A percentile compares a stretch with the other conserved stretches of the same genome.
Conservation (phyloP, 2,113 vertebrate genomes). For the Lepus europaeus region DNA sequence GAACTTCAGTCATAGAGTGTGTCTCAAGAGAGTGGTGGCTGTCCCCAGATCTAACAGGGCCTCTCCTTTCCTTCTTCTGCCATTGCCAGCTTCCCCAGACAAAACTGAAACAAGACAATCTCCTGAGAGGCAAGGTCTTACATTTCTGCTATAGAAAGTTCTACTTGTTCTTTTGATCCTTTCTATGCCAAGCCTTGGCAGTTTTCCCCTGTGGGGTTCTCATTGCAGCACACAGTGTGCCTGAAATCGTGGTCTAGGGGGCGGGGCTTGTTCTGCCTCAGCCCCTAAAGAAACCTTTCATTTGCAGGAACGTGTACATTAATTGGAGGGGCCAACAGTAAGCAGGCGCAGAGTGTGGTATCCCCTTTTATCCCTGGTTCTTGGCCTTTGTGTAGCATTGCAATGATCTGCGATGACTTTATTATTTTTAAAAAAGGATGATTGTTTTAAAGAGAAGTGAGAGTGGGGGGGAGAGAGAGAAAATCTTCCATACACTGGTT, state of each 20-base stretch:
- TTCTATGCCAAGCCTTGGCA: not conserved
- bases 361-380: not conserved
- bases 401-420: not conserved
- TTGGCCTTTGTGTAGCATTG: not conserved
- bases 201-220: not conserved
- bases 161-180: not conserved
- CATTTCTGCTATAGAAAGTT: constrained; percentile 18
- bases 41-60: not conserved
- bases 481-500: too few relatives aligned
- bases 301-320: not conserved
- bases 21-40: not conserved
- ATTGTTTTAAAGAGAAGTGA: too few relatives aligned
- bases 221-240: not conserved
- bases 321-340: not conserved
- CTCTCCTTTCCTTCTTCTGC: not conserved
- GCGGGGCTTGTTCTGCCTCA: not conserved
- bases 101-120: not conserved
- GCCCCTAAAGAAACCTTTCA: not conserved
- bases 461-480: too few relatives aligned
- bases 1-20: not conserved
- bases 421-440: not conserved
- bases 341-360: not conserved
- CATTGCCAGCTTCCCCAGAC: not conserved
- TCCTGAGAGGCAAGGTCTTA: not conserved
- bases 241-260: not conserved